These are phyloP conservation scores for Falco punctatus DNA, from an alignment of 2,113 vertebrate species.

Conservation along the genomic window DNA sequence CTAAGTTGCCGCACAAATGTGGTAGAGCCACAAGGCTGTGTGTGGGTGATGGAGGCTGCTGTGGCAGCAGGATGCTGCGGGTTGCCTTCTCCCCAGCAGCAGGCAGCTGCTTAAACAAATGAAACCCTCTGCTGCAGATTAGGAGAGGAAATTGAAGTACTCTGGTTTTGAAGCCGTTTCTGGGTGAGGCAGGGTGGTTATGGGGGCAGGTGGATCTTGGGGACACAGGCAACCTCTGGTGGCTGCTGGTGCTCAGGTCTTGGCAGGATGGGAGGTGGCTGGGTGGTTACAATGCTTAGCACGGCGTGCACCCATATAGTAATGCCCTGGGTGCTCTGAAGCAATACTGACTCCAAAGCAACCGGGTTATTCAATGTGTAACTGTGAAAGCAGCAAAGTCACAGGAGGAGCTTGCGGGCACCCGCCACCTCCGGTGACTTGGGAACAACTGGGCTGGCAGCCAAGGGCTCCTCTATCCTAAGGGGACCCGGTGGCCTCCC, in stretches of 20 bases:
- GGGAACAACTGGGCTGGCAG: not conserved
- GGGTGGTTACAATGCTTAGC: not conserved
- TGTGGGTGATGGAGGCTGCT: accelerated
- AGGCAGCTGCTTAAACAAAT: not conserved
- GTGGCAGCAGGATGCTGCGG: not conserved
- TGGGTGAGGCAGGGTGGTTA: not conserved
- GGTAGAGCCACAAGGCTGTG: not conserved
- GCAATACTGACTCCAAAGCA: not conserved
- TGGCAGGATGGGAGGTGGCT: not conserved
- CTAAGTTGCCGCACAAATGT: accelerated
- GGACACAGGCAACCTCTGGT: accelerated
- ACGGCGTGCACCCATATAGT: accelerated
- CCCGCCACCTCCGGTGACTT: not conserved
- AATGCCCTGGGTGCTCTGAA: not conserved
- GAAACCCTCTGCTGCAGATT: not conserved
- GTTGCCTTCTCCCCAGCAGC: not conserved
- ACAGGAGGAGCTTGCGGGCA: not conserved
- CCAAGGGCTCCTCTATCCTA: not conserved
- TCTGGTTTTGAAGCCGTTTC: not conserved
- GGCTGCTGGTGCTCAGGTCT: not conserved
- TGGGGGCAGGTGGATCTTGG: not conserved
- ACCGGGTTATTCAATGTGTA: accelerated
- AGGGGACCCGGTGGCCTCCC: not conserved
- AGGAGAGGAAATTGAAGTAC: not conserved
- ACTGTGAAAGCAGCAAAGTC: not conserved